Evolutionary conservation across 2,888 invertebrate species (phyloP).

Genomic region (Liopterus haemorrhoidalis): DNA sequence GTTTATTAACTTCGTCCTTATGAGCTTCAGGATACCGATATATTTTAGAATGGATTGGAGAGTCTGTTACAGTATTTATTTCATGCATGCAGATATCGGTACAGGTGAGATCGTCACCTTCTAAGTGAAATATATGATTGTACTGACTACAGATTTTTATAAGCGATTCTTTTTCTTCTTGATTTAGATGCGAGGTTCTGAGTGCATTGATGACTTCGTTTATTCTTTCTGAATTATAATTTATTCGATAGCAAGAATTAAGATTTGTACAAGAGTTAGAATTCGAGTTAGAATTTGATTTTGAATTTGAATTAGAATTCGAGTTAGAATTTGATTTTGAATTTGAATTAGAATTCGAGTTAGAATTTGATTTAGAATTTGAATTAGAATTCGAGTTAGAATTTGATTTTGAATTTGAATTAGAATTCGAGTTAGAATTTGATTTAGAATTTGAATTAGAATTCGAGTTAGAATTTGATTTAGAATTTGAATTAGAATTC

Average conservation of each 20-base stretch:
- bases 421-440: too few species aligned
- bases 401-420: too few species aligned
- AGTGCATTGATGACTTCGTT: constrained; percentile 12
- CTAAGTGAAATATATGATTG: constrained; percentile 33
- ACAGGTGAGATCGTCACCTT: constrained; percentile 29
- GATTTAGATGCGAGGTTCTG: constrained; percentile 32
- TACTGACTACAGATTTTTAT: constrained; percentile 31
- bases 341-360: too few species aligned
- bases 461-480: too few species aligned
- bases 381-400: too few species aligned
- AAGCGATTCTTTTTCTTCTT: constrained; percentile 32
- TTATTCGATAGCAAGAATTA: not conserved
- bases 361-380: too few species aligned
- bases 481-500: too few species aligned
- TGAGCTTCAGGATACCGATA: constrained; percentile 36
- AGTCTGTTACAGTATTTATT: constrained; percentile 29
- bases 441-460: too few species aligned
- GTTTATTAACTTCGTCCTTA: constrained; percentile 34
- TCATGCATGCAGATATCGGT: constrained; percentile 31
- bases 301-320: too few species aligned
- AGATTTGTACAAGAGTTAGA: constrained; percentile 1
- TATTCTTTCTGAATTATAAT: constrained; percentile 17
- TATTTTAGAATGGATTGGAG: constrained; percentile 32
- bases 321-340: too few species aligned
- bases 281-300: too few species aligned